phyloP scores from a whole-genome alignment of 2,888 invertebrate species.

The Scaptomyza cyrtandrae region DNA sequence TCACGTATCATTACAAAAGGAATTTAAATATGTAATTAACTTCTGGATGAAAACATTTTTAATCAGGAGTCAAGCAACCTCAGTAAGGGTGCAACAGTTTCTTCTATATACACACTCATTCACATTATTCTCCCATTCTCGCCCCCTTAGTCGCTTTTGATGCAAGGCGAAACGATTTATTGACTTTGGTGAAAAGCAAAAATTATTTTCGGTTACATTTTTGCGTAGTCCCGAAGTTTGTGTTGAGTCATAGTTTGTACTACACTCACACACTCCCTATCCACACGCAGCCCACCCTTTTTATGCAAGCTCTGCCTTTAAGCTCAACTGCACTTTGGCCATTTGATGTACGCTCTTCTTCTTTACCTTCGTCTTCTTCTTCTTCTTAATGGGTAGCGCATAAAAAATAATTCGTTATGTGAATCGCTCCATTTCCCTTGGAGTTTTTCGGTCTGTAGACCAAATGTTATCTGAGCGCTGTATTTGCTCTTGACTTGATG shows the following conservation, averaged over 20 bases:
- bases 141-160: conserved; percentile 1
- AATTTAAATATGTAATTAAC: too few species aligned
- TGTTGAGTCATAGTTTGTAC: conserved; percentile 11
- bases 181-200: conserved; percentile 52
- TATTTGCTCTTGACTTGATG: conserved; percentile 28
- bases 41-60: too few species aligned
- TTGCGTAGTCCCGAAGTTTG: conserved; percentile 26
- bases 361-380: conserved; percentile 10
- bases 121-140: too few species aligned
- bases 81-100: conserved; percentile 9
- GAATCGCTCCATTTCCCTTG: conserved; percentile 49
- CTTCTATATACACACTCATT: background rate
- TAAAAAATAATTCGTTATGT: conserved; percentile 69
- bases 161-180: conserved; percentile 53
- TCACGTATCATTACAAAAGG: too few species aligned
- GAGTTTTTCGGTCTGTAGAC: conserved; percentile 15
- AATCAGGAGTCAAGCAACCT: background rate
- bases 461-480: conserved; percentile 16
- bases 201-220: conserved; percentile 51
- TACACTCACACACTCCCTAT: background rate
- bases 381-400: conserved; percentile 38
- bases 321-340: conserved; percentile 58
- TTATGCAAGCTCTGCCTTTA: conserved; percentile 4
- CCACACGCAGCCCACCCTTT: background rate
- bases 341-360: conserved; percentile 44